Evolutionary conservation across 2,797 vertebrate genomes (phyloP), one percentile per base, ranked within the genome.

Genomic region (Centropyge bicolor): DNA sequence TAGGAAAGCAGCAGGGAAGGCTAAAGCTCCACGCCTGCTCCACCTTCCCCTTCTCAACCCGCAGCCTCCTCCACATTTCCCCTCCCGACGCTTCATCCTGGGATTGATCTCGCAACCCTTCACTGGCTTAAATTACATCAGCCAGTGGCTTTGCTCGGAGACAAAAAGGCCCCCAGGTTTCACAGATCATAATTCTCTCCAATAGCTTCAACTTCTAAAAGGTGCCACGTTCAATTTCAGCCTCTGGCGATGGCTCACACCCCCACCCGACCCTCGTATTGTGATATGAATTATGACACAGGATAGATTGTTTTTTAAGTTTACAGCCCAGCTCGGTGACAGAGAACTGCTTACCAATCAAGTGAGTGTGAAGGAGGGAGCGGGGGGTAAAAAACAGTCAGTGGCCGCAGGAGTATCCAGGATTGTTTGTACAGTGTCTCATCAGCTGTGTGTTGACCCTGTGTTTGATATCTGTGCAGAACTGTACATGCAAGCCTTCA

Each of bases 161-260:
- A 90, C 88, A 88, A 86, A 85, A 82, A 83, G 74, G 67, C 83
- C 86, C 78, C 82, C 73, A 54, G 83, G 85, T 91, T 91, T 90
- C 85, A 82, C 77, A 74, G 81, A 81, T 88, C 88, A 92, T 95
- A 93, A 95, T 93, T 95, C 91, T 94, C 87, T 70, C 70, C 82
- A 72, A 88, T 80, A 62, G 89, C 78, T 81, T 91, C 86, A 89
- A 91, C 80, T 93, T 94, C 85, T 70, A 91, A 93, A 92, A 90
- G 84, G 84, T 90, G 86, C 87, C 73, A 74, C 81, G 83, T 93
- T 94, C 91, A 94, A 91, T 95, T 93, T 91, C 92, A 90, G 91
- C 86, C 86, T 51, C 64, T 16, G 36, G 86, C 86, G 55, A 87
- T 84, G 72, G 78, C 76, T 86, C 78, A 68, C 63, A 24, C 55